Evolutionary conservation across 2,888 invertebrate species (phyloP).

Genomic region (Volucella inflata): DNA sequence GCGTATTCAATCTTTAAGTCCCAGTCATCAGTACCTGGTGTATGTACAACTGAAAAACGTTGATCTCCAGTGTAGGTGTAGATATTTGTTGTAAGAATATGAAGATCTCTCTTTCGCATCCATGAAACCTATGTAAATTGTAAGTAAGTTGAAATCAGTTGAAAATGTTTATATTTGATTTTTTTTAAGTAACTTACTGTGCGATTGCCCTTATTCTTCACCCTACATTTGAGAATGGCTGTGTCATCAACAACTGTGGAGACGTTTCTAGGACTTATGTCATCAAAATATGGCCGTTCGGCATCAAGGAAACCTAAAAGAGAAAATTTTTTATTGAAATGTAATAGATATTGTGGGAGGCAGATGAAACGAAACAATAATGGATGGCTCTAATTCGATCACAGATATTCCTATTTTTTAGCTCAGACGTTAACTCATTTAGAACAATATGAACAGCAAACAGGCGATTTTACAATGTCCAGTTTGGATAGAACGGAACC

Average conservation of each 20-base stretch:
- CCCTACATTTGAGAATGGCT: conserved; percentile 91
- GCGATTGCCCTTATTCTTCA: conserved; percentile 93
- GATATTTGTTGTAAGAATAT: conserved; percentile 93
- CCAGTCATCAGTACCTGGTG: conserved; percentile 94
- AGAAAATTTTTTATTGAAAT: not conserved
- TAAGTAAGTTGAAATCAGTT: not conserved
- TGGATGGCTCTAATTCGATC: too few relatives aligned
- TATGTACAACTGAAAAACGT: conserved; percentile 92
- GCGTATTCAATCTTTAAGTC: conserved; percentile 93
- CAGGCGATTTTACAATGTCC: too few relatives aligned
- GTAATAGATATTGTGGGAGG: not conserved
- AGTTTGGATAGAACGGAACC: too few relatives aligned
- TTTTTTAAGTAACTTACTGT: conserved; percentile 87
- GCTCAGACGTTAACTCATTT: too few relatives aligned
- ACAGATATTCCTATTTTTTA: too few relatives aligned
- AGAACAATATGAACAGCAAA: too few relatives aligned
- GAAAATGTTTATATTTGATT: too few relatives aligned
- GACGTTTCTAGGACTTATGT: conserved; percentile 92
- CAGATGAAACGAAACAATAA: not conserved
- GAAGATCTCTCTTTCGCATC: conserved; percentile 85
- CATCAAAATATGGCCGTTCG: conserved; percentile 92
- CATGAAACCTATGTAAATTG: conserved; percentile 80
- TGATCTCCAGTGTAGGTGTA: conserved; percentile 95
- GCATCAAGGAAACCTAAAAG: conserved; percentile 76
- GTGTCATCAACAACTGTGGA: conserved; percentile 93